Conservation (phyloP, 2,113 vertebrate genomes). For the Parotia lawesii region DNA sequence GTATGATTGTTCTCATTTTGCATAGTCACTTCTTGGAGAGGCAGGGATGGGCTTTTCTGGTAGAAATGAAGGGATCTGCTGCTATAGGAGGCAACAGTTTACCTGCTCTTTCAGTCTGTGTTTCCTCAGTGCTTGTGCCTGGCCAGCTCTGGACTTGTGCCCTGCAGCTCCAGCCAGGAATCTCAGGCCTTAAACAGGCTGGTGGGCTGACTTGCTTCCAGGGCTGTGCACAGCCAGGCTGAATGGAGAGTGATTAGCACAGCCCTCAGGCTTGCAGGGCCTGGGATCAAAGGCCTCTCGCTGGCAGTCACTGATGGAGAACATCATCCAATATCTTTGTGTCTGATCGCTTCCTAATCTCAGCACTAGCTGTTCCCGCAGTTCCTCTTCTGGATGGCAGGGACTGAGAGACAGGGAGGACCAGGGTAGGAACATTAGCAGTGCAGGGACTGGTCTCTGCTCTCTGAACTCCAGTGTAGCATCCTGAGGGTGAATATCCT, state of each 20-base stretch:
- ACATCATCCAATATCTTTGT: not conserved
- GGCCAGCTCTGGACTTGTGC: not conserved
- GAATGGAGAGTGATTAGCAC: not conserved
- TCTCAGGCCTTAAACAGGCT: fast-evolving
- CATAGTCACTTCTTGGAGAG: not conserved
- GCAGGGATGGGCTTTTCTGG: not conserved
- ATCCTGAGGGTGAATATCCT: not conserved
- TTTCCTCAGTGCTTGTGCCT: not conserved
- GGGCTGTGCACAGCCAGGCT: not conserved
- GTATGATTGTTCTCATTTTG: not conserved
- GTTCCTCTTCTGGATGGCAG: not conserved
- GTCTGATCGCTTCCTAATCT: not conserved
- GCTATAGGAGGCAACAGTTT: not conserved
- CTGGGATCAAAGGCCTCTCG: not conserved
- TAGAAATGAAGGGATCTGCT: not conserved
- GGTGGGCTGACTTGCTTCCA: not conserved
- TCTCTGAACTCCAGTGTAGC: not conserved
- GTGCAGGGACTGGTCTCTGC: not conserved
- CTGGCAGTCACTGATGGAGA: not conserved
- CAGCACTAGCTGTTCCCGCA: not conserved
- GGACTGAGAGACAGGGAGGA: not conserved
- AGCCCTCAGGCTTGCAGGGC: not conserved
- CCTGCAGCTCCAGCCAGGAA: fast-evolving
- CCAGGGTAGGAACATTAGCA: not conserved
- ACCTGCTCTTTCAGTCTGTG: not conserved